phyloP scores from a whole-genome alignment of 2,888 invertebrate genomes.

The Galerucella nymphaeae region DNA sequence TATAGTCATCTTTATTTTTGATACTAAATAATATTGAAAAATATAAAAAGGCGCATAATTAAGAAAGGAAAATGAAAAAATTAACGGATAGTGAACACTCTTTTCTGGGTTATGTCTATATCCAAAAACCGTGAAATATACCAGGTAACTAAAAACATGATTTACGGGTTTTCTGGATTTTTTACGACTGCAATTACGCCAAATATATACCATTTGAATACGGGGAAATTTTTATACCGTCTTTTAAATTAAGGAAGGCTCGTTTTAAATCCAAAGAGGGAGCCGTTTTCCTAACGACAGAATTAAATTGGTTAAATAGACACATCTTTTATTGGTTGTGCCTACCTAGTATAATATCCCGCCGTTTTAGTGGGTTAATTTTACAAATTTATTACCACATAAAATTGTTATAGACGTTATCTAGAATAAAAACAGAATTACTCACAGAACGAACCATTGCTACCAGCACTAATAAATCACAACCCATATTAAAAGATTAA shows the following conservation, averaged over 20 bases:
- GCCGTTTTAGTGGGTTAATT: slow-evolving; percentile 56
- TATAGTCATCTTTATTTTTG: too few relatives aligned
- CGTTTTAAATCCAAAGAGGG: slow-evolving; percentile 50
- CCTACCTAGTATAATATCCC: slow-evolving; percentile 50
- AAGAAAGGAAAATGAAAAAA: neutral
- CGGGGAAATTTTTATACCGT: slow-evolving; percentile 58
- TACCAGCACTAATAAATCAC: slow-evolving; percentile 45
- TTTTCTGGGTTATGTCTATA: slow-evolving; percentile 18
- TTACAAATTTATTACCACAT: slow-evolving; percentile 55
- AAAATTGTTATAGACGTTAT: slow-evolving; percentile 50
- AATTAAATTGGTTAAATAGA: slow-evolving; percentile 60
- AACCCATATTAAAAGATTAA: slow-evolving; percentile 42
- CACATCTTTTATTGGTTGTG: slow-evolving; percentile 56
- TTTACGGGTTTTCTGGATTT: slow-evolving; percentile 32
- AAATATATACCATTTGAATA: slow-evolving; percentile 45
- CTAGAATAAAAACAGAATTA: slow-evolving; percentile 49
- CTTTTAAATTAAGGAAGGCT: slow-evolving; percentile 57
- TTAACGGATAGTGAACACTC: neutral
- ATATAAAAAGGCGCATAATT: neutral
- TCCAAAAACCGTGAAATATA: slow-evolving; percentile 27
- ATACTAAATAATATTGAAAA: neutral
- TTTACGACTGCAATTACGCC: slow-evolving; percentile 40
- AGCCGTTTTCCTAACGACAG: slow-evolving; percentile 54
- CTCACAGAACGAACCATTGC: slow-evolving; percentile 38
- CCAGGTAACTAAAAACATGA: slow-evolving; percentile 37